Evolutionary conservation across 2,797 vertebrate species (phyloP).

Genomic region (Siniperca undulata): DNA sequence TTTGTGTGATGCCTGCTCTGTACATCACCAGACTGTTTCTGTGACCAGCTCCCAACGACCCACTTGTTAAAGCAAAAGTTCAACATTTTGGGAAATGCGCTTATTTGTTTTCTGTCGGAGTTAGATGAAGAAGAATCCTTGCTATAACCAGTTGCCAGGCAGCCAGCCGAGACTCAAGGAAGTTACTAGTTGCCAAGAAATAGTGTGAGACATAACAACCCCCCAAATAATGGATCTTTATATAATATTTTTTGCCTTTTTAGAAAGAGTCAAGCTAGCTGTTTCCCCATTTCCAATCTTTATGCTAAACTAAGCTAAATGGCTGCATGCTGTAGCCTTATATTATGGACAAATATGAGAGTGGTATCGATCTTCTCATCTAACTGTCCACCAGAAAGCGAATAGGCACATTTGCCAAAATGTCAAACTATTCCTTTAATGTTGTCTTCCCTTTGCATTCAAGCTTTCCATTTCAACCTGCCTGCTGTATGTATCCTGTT

Average conservation of each 20-base stretch:
- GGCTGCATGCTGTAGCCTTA: background rate
- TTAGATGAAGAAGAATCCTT: background rate
- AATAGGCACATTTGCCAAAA: background rate
- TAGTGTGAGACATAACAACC: background rate
- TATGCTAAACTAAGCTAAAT: background rate
- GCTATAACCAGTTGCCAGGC: background rate
- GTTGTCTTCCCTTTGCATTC: background rate
- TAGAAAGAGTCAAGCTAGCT: background rate
- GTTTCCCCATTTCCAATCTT: background rate
- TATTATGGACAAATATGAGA: background rate
- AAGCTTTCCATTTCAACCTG: background rate
- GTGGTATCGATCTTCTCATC: background rate
- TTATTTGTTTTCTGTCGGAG: background rate
- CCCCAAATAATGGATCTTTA: too few relatives aligned
- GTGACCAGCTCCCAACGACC: too few relatives aligned
- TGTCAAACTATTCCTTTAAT: background rate
- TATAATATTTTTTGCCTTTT: background rate
- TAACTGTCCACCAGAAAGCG: background rate
- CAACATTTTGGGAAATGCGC: too few relatives aligned
- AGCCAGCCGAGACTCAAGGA: background rate
- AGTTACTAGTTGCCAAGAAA: background rate
- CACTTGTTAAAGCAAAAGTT: background rate
- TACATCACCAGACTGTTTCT: background rate
- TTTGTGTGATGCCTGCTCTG: background rate
- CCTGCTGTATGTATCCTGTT: background rate